Conservation (phyloP, 2,797 vertebrate genomes). For the Hydrophis major region DNA sequence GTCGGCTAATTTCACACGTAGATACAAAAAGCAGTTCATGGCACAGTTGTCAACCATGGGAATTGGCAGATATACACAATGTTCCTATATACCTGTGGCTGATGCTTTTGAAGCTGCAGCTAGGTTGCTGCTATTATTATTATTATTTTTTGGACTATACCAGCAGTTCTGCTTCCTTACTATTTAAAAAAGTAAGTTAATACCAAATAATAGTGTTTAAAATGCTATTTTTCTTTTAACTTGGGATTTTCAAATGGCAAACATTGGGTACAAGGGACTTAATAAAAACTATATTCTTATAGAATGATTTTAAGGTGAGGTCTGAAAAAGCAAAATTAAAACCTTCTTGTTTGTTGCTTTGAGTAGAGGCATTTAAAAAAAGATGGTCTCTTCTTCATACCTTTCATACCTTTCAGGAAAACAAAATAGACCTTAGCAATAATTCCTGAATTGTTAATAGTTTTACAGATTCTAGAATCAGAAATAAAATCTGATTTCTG, state of each 20-base stretch:
- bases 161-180: background rate
- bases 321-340: background rate
- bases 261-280: background rate
- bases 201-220: background rate
- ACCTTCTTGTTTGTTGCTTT: background rate
- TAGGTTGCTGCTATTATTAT: background rate
- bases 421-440: background rate
- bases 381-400: background rate
- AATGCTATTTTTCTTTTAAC: background rate
- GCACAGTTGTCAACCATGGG: background rate
- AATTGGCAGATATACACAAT: background rate
- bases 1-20: background rate
- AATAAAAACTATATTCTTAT: background rate
- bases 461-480: background rate
- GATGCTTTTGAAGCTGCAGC: background rate
- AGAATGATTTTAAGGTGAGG: background rate
- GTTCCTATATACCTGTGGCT: background rate
- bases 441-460: background rate
- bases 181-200: background rate
- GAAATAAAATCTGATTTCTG: background rate
- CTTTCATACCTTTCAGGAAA: background rate
- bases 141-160: background rate
- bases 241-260: background rate
- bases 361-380: background rate
- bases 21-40: background rate